phyloP scores from a whole-genome alignment of 2,888 invertebrate genomes.

The Andrena marginata region DNA sequence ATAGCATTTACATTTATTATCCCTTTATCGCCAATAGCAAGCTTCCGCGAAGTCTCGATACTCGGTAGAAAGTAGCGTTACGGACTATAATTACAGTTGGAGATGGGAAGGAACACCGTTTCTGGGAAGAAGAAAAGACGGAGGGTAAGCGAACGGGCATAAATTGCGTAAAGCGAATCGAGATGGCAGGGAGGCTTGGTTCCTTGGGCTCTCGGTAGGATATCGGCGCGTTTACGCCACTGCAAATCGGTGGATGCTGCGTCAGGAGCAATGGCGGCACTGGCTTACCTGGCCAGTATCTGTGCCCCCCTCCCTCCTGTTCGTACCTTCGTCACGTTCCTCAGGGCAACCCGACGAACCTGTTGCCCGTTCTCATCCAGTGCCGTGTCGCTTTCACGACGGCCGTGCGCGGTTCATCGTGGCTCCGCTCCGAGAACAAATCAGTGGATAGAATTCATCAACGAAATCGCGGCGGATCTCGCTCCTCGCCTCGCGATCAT shows the following conservation, averaged over 20 bases:
- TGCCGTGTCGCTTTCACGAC: constrained; percentile 72
- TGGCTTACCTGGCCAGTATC: constrained; percentile 76
- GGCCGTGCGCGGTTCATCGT: constrained; percentile 41
- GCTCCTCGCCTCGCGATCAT: neutral
- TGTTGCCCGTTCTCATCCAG: constrained; percentile 75
- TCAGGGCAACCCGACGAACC: constrained; percentile 72
- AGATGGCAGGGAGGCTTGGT: neutral
- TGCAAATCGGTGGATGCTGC: constrained; percentile 78
- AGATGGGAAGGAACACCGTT: no score
- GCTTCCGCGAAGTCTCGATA: no score
- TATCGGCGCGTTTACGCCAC: constrained; percentile 62
- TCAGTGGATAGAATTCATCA: neutral
- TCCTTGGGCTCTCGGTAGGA: neutral
- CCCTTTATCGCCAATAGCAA: no score
- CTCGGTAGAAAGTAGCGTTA: no score
- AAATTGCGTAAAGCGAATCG: constrained; percentile 5
- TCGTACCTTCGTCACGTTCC: constrained; percentile 64
- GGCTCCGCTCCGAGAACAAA: neutral
- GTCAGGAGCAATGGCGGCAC: constrained; percentile 77
- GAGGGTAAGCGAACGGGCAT: constrained; percentile 1
- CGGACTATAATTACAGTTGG: no score
- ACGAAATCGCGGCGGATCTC: neutral
- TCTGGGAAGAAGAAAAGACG: neutral
- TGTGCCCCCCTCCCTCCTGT: constrained; percentile 37
- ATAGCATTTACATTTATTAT: no score